These are phyloP conservation scores for Diadegma fenestrale DNA, from an alignment of 2,888 invertebrate genomes.

Conservation along the genomic window DNA sequence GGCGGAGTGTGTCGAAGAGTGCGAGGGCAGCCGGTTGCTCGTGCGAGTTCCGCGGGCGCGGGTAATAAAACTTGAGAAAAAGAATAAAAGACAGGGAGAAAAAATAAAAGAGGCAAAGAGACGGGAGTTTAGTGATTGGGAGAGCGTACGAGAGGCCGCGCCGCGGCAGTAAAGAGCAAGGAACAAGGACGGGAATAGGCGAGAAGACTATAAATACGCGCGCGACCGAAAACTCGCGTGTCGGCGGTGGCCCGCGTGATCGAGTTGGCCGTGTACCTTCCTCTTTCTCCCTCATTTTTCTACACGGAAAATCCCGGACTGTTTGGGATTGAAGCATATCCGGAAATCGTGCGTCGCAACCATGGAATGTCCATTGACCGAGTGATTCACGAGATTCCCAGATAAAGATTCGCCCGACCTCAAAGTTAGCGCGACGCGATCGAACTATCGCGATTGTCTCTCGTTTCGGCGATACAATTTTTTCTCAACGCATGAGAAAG, in stretches of 20 bases:
- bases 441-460: neutral
- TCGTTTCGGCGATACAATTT: neutral
- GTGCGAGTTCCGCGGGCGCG: conserved; percentile 71
- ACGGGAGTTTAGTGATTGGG: conserved; percentile 11
- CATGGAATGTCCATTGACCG: neutral
- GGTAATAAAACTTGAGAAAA: conserved; percentile 53
- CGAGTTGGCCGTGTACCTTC: conserved; percentile 39
- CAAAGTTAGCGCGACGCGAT: no score
- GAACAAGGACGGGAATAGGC: conserved; percentile 50
- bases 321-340: conserved; percentile 2
- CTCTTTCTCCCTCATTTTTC: conserved; percentile 12
- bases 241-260: conserved; percentile 49
- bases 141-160: conserved; percentile 26
- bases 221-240: conserved; percentile 59
- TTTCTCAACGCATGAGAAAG: neutral
- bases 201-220: conserved; percentile 61
- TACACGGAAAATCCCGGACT: neutral
- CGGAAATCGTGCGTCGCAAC: conserved; percentile 8
- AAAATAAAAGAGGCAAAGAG: conserved; percentile 35
- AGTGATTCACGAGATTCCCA: neutral
- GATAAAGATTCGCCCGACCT: neutral
- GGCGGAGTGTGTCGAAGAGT: conserved; percentile 53
- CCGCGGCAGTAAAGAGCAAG: conserved; percentile 30
- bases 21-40: conserved; percentile 76
- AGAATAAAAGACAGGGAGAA: conserved; percentile 15